A percentile compares a stretch with the other conserved stretches of the same genome.
These are phyloP conservation scores for Corella eumyota DNA, from an alignment of 23 tunicate genomes.

Conservation along the genomic window DNA sequence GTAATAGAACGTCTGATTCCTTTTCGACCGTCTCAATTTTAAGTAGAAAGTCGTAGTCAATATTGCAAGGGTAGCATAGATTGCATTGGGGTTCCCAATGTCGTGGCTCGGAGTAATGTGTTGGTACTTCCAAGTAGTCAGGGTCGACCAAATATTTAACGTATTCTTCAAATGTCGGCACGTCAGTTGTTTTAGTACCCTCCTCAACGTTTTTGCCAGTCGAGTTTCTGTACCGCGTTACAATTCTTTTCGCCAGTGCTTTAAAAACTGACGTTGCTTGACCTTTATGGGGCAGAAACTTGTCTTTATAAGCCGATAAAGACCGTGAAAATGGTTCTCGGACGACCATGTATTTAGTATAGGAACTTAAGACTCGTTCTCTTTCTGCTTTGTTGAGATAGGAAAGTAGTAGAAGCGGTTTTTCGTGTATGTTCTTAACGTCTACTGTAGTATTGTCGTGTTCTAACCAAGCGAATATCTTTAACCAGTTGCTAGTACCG, in stretches of 20 bases:
- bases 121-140: background rate
- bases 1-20: slow-evolving; percentile 25
- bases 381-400: slow-evolving; percentile 7
- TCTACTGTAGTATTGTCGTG: background rate
- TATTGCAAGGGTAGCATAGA: slow-evolving; percentile 59
- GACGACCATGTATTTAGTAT: slow-evolving; percentile 26
- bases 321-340: slow-evolving; percentile 39
- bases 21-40: slow-evolving; percentile 23
- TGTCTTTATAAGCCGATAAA: slow-evolving; percentile 39
- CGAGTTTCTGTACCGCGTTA: slow-evolving; percentile 7
- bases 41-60: slow-evolving; percentile 46
- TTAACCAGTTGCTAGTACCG: slow-evolving; percentile 24
- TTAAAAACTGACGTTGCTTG: slow-evolving; percentile 4
- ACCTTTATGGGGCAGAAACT: slow-evolving; percentile 6
- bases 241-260: slow-evolving; percentile 10
- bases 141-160: slow-evolving; percentile 13
- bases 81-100: slow-evolving; percentile 44
- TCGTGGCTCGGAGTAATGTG: slow-evolving; percentile 36
- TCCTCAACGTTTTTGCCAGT: background rate
- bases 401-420: slow-evolving; percentile 6
- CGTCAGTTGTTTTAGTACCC: background rate
- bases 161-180: slow-evolving; percentile 22
- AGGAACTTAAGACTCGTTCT: background rate
- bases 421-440: slow-evolving; percentile 2
- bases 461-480: slow-evolving; percentile 12